These are phyloP conservation scores for Thera britannica DNA, from an alignment of 2,888 invertebrate genomes.

Conservation along the genomic window DNA sequence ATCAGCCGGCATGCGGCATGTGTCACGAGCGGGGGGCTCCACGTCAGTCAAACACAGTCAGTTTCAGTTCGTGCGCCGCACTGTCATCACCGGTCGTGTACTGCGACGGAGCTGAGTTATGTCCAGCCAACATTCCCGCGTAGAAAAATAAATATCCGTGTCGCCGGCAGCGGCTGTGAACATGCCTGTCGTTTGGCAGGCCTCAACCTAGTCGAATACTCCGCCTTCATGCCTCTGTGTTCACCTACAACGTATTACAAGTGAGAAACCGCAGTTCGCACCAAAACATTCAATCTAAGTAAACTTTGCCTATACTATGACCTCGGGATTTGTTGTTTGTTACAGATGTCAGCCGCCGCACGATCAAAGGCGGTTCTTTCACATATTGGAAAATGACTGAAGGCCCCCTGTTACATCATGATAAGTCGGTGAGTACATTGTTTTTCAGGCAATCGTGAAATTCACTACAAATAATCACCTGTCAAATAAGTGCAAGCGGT, in stretches of 20 bases:
- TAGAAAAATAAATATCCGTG: slow-evolving; percentile 74
- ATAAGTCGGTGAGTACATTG: slow-evolving; percentile 74
- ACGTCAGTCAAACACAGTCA: slow-evolving; percentile 40
- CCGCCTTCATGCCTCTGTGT: slow-evolving; percentile 77
- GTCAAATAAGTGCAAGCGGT: slow-evolving; percentile 26
- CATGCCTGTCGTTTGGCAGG: slow-evolving; percentile 64
- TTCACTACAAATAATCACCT: slow-evolving; percentile 25
- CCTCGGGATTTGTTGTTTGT: slow-evolving; percentile 74
- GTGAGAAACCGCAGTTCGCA: slow-evolving; percentile 56
- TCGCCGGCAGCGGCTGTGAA: slow-evolving; percentile 44
- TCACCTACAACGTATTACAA: slow-evolving; percentile 68
- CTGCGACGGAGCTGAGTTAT: slow-evolving; percentile 26
- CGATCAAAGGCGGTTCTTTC: slow-evolving; percentile 80
- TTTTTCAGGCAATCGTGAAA: slow-evolving; percentile 23
- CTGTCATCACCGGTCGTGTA: slow-evolving; percentile 34
- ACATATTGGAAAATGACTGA: slow-evolving; percentile 84
- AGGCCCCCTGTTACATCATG: slow-evolving; percentile 71
- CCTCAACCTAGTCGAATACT: slow-evolving; percentile 59
- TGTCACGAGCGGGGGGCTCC: slow-evolving; percentile 3
- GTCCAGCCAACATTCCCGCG: slow-evolving; percentile 39
- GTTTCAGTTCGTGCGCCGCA: slow-evolving; percentile 38
- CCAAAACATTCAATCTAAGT: slow-evolving; percentile 26
- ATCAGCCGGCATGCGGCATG: slow-evolving; percentile 6
- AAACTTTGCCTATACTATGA: slow-evolving; percentile 63
- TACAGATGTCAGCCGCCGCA: slow-evolving; percentile 82